phyloP scores from a whole-genome alignment of 2,797 vertebrate species.

The Hydrophis major region DNA sequence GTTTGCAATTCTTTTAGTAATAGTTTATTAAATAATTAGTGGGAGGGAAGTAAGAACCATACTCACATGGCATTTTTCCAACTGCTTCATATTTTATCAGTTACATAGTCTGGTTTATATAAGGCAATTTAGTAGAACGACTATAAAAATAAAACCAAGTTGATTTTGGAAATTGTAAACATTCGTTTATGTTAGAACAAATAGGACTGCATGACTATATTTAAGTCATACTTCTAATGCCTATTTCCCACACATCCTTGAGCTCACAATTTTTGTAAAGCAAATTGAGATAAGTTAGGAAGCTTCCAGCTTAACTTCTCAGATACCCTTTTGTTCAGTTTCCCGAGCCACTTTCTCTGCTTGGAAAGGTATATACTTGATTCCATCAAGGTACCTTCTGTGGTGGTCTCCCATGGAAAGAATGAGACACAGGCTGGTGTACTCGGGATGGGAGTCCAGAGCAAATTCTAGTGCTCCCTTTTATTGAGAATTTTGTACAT shows the following conservation, averaged over 20 bases:
- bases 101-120: not conserved
- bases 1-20: not conserved
- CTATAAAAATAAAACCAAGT: not conserved
- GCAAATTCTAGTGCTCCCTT: too few relatives aligned
- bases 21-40: not conserved
- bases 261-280: not conserved
- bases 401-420: too few relatives aligned
- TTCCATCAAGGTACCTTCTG: slow-evolving; percentile 44
- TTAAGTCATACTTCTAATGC: not conserved
- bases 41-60: not conserved
- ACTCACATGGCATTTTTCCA: not conserved
- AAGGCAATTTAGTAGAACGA: rapidly evolving
- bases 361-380: slow-evolving; percentile 61
- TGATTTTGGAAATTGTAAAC: not conserved
- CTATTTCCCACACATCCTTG: not conserved
- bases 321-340: slow-evolving; percentile 50
- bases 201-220: not conserved
- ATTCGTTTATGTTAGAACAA: not conserved
- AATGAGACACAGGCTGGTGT: too few relatives aligned
- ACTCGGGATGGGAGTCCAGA: too few relatives aligned
- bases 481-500: too few relatives aligned
- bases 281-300: slow-evolving; percentile 31
- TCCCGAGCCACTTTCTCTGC: slow-evolving; percentile 51
- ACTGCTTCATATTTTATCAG: not conserved
- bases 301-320: slow-evolving; percentile 45